Evolutionary conservation across 2,113 vertebrate species (phyloP).

Genomic region (Otis tarda): DNA sequence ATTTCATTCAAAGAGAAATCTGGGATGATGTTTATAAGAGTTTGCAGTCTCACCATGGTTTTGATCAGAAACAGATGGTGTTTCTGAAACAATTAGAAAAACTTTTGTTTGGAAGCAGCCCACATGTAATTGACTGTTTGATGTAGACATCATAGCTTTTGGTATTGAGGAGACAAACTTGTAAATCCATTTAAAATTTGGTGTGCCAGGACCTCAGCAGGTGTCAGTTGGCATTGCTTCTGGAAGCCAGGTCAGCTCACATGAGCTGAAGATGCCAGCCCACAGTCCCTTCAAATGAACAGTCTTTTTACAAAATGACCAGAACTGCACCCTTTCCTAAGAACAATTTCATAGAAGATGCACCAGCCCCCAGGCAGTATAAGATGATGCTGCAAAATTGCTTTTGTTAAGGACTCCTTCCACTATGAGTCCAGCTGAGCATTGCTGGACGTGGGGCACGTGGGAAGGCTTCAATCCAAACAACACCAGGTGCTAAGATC

Average conservation of each 20-base stretch:
- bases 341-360: background rate
- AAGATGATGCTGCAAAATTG: background rate
- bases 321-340: background rate
- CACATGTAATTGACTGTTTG: background rate
- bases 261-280: background rate
- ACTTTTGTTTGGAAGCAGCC: conserved; percentile 60
- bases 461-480: background rate
- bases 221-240: conserved; percentile 7
- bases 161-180: background rate
- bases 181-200: background rate
- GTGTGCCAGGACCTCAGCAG: background rate
- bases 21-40: conserved; percentile 32
- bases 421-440: background rate
- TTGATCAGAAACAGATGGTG: conserved; percentile 64
- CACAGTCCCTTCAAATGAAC: background rate
- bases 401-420: background rate
- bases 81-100: conserved; percentile 61
- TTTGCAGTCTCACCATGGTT: conserved; percentile 35
- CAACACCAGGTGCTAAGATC: background rate
- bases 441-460: background rate
- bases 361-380: background rate
- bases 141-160: background rate
- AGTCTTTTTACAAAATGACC: background rate
- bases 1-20: conserved; percentile 43
- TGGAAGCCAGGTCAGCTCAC: background rate